phyloP scores from a whole-genome alignment of 2,797 vertebrate species.

The Megaceryle alcyon region DNA sequence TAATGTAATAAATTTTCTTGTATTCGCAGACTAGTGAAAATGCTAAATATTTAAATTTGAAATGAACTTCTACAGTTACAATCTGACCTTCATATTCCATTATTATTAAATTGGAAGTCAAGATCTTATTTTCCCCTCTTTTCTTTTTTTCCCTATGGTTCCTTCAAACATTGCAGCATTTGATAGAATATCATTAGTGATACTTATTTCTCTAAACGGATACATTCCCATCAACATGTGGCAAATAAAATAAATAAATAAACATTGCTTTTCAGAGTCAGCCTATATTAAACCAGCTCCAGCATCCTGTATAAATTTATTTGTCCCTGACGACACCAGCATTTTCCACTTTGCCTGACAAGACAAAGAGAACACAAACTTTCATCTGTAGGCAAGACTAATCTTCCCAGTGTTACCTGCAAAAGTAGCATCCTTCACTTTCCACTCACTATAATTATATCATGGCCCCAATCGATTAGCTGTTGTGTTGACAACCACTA shows the following conservation, averaged over 20 bases:
- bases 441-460: neutral
- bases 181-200: neutral
- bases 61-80: constrained; percentile 58
- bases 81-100: constrained; percentile 43
- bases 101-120: constrained; percentile 54
- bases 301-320: neutral
- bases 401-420: neutral
- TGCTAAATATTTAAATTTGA: constrained; percentile 76
- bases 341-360: neutral
- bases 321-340: neutral
- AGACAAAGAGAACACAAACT: neutral
- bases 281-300: neutral
- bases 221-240: neutral
- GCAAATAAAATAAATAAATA: neutral
- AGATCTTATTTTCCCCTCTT: constrained; percentile 2
- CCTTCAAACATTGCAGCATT: neutral
- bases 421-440: neutral
- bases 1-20: constrained; percentile 72
- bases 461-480: neutral
- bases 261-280: neutral
- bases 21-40: constrained; percentile 72
- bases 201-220: neutral
- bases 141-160: neutral
- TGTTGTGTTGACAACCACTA: neutral
- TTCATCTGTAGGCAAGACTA: neutral